These are phyloP conservation scores for Tinea pellionella DNA, from an alignment of 2,888 invertebrate genomes.

Conservation along the genomic window DNA sequence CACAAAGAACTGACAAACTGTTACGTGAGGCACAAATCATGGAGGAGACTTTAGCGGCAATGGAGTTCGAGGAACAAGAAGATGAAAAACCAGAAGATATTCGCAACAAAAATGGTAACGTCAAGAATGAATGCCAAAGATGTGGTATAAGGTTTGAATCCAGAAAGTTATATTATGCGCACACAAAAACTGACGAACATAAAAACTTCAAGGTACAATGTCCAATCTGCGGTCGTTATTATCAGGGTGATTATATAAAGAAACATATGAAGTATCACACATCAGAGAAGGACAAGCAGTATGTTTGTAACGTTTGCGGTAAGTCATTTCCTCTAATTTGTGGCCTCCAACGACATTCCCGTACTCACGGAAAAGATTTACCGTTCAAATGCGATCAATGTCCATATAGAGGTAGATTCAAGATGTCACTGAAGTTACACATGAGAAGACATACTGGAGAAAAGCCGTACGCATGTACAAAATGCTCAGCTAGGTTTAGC, in stretches of 20 bases:
- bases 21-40: conserved; percentile 26
- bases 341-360: conserved; percentile 41
- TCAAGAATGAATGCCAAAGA: conserved; percentile 27
- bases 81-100: neutral
- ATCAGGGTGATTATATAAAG: conserved; percentile 37
- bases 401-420: conserved; percentile 51
- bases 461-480: conserved; percentile 47
- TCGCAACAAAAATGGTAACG: neutral
- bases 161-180: conserved; percentile 38
- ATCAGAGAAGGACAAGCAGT: conserved; percentile 23
- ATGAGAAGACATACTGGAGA: conserved; percentile 57
- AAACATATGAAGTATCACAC: conserved; percentile 41
- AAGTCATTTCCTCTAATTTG: conserved; percentile 40
- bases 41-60: neutral
- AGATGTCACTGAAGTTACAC: conserved; percentile 50
- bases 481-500: conserved; percentile 46
- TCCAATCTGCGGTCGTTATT: conserved; percentile 43
- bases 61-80: neutral
- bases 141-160: conserved; percentile 40
- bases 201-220: conserved; percentile 39
- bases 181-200: conserved; percentile 41
- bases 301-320: conserved; percentile 55
- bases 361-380: conserved; percentile 45
- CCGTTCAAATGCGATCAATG: conserved; percentile 49
- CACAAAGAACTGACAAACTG: conserved; percentile 36